phyloP scores from a whole-genome alignment of 1,140 invertebrate genomes.

The Leptinotarsa lineolata region DNA sequence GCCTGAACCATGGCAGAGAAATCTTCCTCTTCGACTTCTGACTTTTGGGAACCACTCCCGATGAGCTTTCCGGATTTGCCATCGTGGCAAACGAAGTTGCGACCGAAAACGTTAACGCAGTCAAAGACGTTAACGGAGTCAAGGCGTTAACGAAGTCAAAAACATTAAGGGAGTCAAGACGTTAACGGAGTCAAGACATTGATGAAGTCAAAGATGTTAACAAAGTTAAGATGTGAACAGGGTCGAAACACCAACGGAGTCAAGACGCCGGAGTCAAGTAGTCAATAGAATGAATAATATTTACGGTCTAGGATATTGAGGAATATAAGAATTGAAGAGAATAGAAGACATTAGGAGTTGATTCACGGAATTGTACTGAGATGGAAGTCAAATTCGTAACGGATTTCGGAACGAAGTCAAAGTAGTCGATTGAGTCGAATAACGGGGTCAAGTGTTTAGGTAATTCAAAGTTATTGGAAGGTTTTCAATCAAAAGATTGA shows the following conservation, averaged over 20 bases:
- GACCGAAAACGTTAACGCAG: neutral
- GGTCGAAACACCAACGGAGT: neutral
- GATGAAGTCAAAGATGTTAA: neutral
- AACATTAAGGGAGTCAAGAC: neutral
- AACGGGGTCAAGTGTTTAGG: too few relatives aligned
- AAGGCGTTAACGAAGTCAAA: neutral
- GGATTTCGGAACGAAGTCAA: too few relatives aligned
- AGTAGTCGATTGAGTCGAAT: too few relatives aligned
- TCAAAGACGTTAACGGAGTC: neutral
- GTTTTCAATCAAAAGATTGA: too few relatives aligned
- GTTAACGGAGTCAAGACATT: neutral
- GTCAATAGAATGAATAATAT: too few relatives aligned
- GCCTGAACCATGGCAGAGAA: conserved; percentile 85
- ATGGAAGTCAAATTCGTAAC: too few relatives aligned
- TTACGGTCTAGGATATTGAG: too few relatives aligned
- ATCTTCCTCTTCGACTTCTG: conserved; percentile 81
- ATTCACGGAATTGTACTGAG: too few relatives aligned
- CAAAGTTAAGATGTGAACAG: neutral
- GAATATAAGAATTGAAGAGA: too few relatives aligned
- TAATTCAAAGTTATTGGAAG: too few relatives aligned
- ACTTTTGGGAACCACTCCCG: conserved; percentile 56
- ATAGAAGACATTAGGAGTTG: too few relatives aligned
- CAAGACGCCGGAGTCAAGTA: neutral
- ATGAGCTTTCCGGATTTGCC: conserved; percentile 42
- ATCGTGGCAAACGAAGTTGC: conserved; percentile 15